phyloP scores from a whole-genome alignment of 2,888 invertebrate genomes.

The Lysandra coridon region DNA sequence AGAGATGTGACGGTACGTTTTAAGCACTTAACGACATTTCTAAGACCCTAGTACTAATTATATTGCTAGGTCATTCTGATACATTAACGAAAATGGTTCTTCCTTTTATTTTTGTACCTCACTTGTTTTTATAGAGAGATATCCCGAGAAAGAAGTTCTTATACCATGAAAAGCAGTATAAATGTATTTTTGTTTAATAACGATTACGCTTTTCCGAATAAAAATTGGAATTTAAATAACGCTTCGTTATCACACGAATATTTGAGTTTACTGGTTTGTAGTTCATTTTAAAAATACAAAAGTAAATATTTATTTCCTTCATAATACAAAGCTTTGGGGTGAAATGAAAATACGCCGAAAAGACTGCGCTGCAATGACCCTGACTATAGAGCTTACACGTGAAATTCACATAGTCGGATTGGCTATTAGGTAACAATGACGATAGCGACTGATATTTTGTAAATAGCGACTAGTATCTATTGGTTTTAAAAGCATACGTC shows the following conservation, averaged over 20 bases:
- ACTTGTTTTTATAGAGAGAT: neutral
- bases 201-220: no score
- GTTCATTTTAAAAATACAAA: slow-evolving; percentile 21
- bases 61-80: slow-evolving; percentile 13
- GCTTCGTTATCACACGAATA: neutral
- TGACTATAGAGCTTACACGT: slow-evolving; percentile 30
- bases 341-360: slow-evolving; percentile 31
- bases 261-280: neutral
- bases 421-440: neutral
- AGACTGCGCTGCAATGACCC: slow-evolving; percentile 30
- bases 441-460: neutral
- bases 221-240: neutral
- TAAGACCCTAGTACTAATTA: neutral
- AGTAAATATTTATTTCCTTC: slow-evolving; percentile 31
- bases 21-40: neutral
- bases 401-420: slow-evolving; percentile 17
- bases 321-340: slow-evolving; percentile 32
- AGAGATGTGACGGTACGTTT: slow-evolving; percentile 6
- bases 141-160: no score
- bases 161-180: no score
- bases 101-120: neutral
- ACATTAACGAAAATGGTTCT: neutral
- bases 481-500: no score
- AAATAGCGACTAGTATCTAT: no score
- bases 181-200: no score